Percentiles rank a stretch among this genome's conserved stretches.
phyloP scores from a whole-genome alignment of 2,888 invertebrate genomes.

The Myopa tessellatipennis region DNA sequence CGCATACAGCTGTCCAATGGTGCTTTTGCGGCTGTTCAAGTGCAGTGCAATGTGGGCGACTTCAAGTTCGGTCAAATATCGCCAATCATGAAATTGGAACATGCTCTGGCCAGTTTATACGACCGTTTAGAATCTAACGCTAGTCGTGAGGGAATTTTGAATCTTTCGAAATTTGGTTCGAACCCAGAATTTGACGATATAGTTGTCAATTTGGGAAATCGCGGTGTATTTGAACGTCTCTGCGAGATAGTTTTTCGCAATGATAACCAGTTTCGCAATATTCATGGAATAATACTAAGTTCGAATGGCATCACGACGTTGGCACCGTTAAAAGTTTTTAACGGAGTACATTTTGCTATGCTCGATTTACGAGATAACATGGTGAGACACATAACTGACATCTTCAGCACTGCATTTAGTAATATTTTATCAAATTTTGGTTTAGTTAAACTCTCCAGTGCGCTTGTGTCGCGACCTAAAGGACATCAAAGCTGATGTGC shows the following conservation, averaged over 20 bases:
- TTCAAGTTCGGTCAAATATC: slow-evolving; percentile 58
- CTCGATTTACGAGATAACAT: slow-evolving; percentile 58
- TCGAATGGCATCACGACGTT: slow-evolving; percentile 56
- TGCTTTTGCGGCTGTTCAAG: slow-evolving; percentile 50
- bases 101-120: slow-evolving; percentile 52
- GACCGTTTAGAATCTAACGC: slow-evolving; percentile 50
- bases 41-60: slow-evolving; percentile 58
- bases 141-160: slow-evolving; percentile 55
- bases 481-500: slow-evolving; percentile 55
- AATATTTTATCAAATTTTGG: background rate
- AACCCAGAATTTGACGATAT: slow-evolving; percentile 53
- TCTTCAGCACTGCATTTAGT: background rate
- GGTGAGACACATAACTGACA: slow-evolving; percentile 46
- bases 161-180: slow-evolving; percentile 56
- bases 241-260: slow-evolving; percentile 59
- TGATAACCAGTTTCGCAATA: slow-evolving; percentile 53
- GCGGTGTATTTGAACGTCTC: slow-evolving; percentile 55
- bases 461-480: slow-evolving; percentile 57
- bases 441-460: slow-evolving; percentile 52
- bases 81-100: slow-evolving; percentile 53
- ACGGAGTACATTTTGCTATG: slow-evolving; percentile 55
- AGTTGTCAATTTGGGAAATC: slow-evolving; percentile 56
- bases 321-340: slow-evolving; percentile 55
- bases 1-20: slow-evolving; percentile 53
- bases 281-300: slow-evolving; percentile 58